phyloP scores from a whole-genome alignment of 2,113 vertebrate genomes.

The Bostrychus sinensis region DNA sequence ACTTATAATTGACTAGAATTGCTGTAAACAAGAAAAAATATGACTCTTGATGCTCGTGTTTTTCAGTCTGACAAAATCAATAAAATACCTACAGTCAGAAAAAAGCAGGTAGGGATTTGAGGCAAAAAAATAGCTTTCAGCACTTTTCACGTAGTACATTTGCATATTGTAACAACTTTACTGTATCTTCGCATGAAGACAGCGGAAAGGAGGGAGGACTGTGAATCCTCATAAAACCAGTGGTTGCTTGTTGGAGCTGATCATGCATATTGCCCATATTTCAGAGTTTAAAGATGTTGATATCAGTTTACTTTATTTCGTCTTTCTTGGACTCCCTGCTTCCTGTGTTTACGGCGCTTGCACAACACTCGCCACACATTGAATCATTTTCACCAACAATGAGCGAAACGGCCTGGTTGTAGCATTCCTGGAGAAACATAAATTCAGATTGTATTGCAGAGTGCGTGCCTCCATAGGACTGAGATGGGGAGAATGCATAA shows the following conservation, averaged over 20 bases:
- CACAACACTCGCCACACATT: neutral
- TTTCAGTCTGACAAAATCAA: no score
- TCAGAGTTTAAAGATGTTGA: conserved; percentile 2
- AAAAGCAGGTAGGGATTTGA: no score
- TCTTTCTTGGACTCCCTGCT: neutral
- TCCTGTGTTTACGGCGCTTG: neutral
- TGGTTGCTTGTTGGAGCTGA: neutral
- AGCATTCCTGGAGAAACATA: conserved; percentile 45
- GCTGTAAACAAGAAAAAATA: no score
- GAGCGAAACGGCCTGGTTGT: conserved; percentile 5
- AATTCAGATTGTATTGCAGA: conserved; percentile 9
- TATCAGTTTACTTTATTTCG: conserved; percentile 1
- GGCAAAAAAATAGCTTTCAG: neutral
- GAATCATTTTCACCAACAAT: conserved; percentile 17
- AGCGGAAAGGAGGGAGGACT: neutral
- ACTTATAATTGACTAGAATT: no score
- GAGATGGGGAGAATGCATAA: conserved; percentile 12
- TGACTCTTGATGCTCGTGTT: no score
- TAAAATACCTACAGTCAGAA: no score
- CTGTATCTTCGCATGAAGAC: neutral
- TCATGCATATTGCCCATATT: neutral
- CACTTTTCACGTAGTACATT: neutral
- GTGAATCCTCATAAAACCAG: conserved; percentile 2
- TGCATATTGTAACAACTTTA: neutral
- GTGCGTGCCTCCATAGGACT: conserved; percentile 2